Conservation (phyloP, 2,888 invertebrate genomes). For the Orthonevra nobilis region DNA sequence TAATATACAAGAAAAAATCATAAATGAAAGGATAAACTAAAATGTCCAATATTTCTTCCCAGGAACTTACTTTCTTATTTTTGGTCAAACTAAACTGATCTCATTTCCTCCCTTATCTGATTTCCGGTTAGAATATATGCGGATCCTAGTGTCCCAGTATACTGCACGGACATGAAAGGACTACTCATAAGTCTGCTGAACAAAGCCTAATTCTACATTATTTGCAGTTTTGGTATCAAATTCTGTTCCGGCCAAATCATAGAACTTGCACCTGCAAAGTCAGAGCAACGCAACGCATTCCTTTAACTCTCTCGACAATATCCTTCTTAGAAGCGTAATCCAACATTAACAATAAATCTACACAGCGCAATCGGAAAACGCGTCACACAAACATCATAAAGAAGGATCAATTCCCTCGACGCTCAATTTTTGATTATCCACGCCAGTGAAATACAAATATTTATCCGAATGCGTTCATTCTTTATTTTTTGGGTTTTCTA, state of each 20-base stretch:
- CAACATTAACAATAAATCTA: slow-evolving; percentile 14
- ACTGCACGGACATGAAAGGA: too few species aligned
- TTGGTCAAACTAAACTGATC: too few species aligned
- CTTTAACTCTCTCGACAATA: not conserved
- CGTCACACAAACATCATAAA: slow-evolving; percentile 33
- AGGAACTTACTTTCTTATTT: too few species aligned
- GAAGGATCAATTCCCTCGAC: slow-evolving; percentile 48
- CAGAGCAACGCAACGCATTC: not conserved
- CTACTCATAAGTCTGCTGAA: too few species aligned
- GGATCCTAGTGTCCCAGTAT: too few species aligned
- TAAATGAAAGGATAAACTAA: too few species aligned
- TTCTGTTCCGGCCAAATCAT: slow-evolving; percentile 22
- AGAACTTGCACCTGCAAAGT: slow-evolving; percentile 11
- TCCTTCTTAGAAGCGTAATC: slow-evolving; percentile 15
- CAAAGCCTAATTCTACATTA: slow-evolving; percentile 19
- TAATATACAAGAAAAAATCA: too few species aligned
- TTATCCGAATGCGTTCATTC: slow-evolving; percentile 19
- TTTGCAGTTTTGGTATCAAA: not conserved
- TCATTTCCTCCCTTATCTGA: too few species aligned
- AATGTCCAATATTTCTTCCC: too few species aligned
- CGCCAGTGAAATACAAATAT: slow-evolving; percentile 61
- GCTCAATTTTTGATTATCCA: slow-evolving; percentile 50
- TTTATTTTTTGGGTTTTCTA: slow-evolving; percentile 22
- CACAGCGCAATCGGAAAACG: not conserved
- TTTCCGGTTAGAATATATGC: too few species aligned